phyloP scores from a whole-genome alignment of 2,113 vertebrate species.

The Deroptyus accipitrinus region DNA sequence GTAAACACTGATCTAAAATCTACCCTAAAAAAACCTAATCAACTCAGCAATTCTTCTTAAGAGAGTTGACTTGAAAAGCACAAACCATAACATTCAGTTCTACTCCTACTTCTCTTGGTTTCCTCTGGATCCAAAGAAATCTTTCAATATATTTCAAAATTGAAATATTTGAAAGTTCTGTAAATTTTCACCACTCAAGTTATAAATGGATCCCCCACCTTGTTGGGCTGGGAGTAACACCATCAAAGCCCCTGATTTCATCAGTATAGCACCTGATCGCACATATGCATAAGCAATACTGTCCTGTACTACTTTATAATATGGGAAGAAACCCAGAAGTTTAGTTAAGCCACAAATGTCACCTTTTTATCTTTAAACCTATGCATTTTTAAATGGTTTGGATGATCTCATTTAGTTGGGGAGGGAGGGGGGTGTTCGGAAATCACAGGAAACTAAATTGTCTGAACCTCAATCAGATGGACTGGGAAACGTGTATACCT shows the following conservation, averaged over 20 bases:
- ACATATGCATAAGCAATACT: not conserved
- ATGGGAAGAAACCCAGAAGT: not conserved
- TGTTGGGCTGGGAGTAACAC: not conserved
- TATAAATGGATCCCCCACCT: not conserved
- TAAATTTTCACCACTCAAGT: not conserved
- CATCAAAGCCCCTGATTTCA: not conserved
- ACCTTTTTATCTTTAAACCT: not conserved
- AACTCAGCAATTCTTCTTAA: not conserved
- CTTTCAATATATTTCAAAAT: too few species aligned
- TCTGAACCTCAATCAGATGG: not conserved
- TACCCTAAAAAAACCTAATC: not conserved
- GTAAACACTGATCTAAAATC: not conserved
- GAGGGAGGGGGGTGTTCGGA: too few species aligned
- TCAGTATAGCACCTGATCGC: not conserved
- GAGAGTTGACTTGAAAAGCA: not conserved
- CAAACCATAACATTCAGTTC: not conserved
- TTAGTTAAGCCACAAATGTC: not conserved
- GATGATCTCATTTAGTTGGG: not conserved
- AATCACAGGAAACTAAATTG: not conserved
- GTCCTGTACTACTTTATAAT: not conserved
- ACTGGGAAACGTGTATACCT: not conserved
- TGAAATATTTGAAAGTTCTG: not conserved
- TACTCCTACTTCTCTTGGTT: not conserved
- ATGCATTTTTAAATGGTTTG: not conserved
- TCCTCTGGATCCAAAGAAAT: not conserved